phyloP scores from a whole-genome alignment of 2,888 invertebrate genomes.

The Panopea generosa region DNA sequence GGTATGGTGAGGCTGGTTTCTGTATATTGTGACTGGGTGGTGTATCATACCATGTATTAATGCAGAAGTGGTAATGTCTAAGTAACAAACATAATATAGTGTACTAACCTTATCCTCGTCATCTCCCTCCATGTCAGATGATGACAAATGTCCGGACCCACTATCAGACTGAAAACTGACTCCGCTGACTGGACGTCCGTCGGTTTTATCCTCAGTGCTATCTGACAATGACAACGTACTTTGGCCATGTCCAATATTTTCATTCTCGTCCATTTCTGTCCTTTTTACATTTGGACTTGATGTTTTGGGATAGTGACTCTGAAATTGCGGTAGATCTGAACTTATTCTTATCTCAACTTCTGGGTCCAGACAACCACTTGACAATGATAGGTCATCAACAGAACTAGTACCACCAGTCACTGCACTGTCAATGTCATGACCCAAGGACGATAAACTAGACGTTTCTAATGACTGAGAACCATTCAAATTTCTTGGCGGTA shows the following conservation, averaged over 20 bases:
- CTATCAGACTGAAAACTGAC: constrained; percentile 68
- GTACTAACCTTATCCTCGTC: constrained; percentile 67
- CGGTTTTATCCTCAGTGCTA: constrained; percentile 30
- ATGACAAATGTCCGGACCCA: constrained; percentile 55
- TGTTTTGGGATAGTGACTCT: constrained; percentile 44
- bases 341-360: constrained; percentile 5
- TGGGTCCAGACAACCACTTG: constrained; percentile 44
- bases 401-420: constrained; percentile 54
- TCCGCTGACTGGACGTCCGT: constrained; percentile 59
- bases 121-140: constrained; percentile 66
- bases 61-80: too few relatives aligned
- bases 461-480: constrained; percentile 55
- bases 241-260: constrained; percentile 25
- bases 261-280: constrained; percentile 25
- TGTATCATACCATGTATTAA: too few relatives aligned
- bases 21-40: too few relatives aligned
- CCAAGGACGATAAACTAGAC: constrained; percentile 54
- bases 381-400: constrained; percentile 51
- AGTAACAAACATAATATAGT: too few relatives aligned
- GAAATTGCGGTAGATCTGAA: constrained; percentile 12
- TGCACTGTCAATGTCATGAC: constrained; percentile 53
- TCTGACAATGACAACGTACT: constrained; percentile 35
- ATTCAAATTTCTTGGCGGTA: constrained; percentile 69
- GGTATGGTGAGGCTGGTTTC: too few relatives aligned
- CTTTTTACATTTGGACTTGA: constrained; percentile 52